phyloP scores from a whole-genome alignment of 1,140 invertebrate species.

The Nymphalis io region DNA sequence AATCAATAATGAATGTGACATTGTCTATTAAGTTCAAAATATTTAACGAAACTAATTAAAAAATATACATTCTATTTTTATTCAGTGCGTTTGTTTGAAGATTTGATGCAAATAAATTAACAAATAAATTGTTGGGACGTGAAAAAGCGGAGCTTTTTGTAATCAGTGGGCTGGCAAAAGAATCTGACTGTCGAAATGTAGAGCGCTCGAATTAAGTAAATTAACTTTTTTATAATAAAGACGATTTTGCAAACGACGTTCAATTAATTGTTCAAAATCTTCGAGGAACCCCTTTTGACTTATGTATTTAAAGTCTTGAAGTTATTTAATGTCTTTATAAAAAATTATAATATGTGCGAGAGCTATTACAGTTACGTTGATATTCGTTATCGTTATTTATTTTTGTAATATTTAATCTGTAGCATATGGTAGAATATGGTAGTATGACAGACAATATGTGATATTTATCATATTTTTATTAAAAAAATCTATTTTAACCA shows the following conservation, averaged over 20 bases:
- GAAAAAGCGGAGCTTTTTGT: constrained; percentile 57
- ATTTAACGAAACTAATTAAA: neutral
- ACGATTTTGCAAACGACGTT: constrained; percentile 66
- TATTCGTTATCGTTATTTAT: neutral
- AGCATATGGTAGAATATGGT: too few species aligned
- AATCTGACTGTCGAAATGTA: constrained; percentile 59
- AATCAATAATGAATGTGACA: too few species aligned
- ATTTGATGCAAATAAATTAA: constrained; percentile 32
- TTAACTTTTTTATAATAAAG: constrained; percentile 71
- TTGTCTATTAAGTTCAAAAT: neutral
- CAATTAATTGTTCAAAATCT: constrained; percentile 70
- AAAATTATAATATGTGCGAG: neutral
- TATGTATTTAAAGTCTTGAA: neutral
- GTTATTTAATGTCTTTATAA: neutral
- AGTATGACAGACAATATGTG: too few species aligned
- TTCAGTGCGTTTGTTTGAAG: neutral
- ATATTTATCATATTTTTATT: too few species aligned
- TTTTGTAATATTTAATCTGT: neutral
- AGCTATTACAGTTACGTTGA: neutral
- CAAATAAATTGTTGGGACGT: constrained; percentile 51
- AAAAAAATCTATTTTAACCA: too few species aligned
- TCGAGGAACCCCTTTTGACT: constrained; percentile 41
- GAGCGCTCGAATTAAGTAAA: constrained; percentile 68
- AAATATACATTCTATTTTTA: too few species aligned
- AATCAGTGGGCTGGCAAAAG: constrained; percentile 53